Base-by-base conservation (phyloP, 2,113 vertebrate genomes). In the Gallinago paraguaiae region DNA sequence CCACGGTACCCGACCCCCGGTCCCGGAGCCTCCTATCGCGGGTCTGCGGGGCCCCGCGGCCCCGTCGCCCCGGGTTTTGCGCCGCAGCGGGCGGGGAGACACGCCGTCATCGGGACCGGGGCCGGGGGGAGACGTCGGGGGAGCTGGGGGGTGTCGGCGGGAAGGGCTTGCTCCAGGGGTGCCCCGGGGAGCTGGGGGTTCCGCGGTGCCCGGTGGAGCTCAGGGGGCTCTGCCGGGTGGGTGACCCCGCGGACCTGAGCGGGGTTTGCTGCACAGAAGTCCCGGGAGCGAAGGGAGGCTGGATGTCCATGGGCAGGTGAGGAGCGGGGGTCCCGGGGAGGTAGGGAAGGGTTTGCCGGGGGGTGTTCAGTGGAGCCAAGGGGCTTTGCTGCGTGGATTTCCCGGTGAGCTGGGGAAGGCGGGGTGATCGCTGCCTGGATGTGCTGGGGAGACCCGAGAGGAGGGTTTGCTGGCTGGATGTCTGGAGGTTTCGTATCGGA, bases 191-290 rank as follows among this genome's bases (percentile, higher is more conserved):
- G 37, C 46, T 3, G 70, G 45, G 30, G 13, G 4, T 7, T 69
- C 90, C n/a, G 39, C 33, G n/a, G 50, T 60, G 54, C 65, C 59
- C 77, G 2, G 20, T 5, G 63, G 8, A n/a, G 23, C 67, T 41
- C n/a, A 2, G 53, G 19, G 68, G 28, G 30, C 50, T 56, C 59
- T 39, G 65, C 6, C 11, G 28, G n/a, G 22, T 19, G 63, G 9
- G 2, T 50, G 25, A 3, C 18, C 27, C 10, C 24, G 43, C 25
- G 33, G 2, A 46, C 3, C 18, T 35, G 4, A 2, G 15, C 1
- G 39, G 13, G 16, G 19, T 8, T 9, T 39, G 31, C 54, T 35
- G 39, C 17, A 9, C 16, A 14, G 14, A 0, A 39, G 63, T 83
- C 80, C 78, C 31, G 22, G 65, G 30, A 67, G 70, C 56, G 5